These are phyloP conservation scores for Panthera tigris DNA, from an alignment of 2,113 vertebrate genomes.

Conservation along the genomic window DNA sequence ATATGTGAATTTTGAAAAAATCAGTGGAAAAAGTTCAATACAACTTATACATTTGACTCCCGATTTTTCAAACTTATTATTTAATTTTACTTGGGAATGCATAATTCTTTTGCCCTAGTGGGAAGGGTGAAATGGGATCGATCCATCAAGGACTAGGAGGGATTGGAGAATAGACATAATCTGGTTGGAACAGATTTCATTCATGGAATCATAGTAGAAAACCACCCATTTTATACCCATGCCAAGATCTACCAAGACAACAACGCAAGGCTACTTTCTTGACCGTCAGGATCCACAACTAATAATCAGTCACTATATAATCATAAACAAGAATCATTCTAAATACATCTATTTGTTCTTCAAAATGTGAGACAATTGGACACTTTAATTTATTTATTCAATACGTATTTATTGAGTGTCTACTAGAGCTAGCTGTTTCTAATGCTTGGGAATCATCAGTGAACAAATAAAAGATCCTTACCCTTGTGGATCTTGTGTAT, in stretches of 20 bases:
- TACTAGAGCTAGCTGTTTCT: not conserved
- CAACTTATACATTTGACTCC: not conserved
- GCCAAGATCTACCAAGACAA: not conserved
- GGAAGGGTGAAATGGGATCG: not conserved
- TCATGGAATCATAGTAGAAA: not conserved
- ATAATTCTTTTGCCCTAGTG: not conserved
- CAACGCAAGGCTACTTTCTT: not conserved
- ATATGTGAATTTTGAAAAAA: constrained; percentile 31
- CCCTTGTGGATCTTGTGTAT: not conserved
- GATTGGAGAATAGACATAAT: not conserved
- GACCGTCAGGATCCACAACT: not conserved
- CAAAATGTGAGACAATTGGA: not conserved
- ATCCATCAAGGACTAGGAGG: not conserved
- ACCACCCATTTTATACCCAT: not conserved
- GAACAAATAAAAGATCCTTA: not conserved
- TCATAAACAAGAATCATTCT: not conserved
- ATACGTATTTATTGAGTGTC: not conserved
- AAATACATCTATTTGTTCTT: not conserved
- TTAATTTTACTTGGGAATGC: not conserved
- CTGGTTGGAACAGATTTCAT: not conserved
- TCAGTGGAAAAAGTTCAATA: not conserved
- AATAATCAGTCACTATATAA: not conserved
- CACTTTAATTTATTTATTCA: not conserved
- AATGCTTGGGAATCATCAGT: not conserved
- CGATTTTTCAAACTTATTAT: constrained; percentile 13